These are phyloP conservation scores for Planococcus citri DNA, from an alignment of 1,140 invertebrate species.

Conservation along the genomic window DNA sequence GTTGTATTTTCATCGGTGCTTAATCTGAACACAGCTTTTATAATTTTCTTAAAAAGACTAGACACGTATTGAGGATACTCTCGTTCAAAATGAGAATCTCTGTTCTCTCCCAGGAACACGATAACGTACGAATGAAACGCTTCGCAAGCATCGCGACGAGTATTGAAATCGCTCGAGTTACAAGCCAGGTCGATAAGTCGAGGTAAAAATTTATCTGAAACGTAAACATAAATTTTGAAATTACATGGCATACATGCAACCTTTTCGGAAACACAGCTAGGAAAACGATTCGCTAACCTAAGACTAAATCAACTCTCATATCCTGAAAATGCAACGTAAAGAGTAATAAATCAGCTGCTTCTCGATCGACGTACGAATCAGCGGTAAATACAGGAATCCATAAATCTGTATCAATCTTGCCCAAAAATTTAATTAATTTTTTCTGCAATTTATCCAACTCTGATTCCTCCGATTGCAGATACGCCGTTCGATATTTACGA, in stretches of 20 bases:
- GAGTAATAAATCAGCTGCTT: neutral
- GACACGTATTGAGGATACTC: neutral
- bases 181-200: neutral
- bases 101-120: neutral
- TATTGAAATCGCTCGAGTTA: slow-evolving; percentile 9
- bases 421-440: neutral
- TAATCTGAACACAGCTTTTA: neutral
- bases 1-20: neutral
- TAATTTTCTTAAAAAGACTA: neutral
- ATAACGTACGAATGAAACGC: neutral
- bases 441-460: neutral
- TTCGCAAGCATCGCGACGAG: neutral
- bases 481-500: neutral
- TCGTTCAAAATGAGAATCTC: neutral
- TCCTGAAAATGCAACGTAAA: neutral
- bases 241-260: neutral
- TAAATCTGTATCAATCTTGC: neutral
- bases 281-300: too few relatives aligned
- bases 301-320: neutral
- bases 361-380: neutral
- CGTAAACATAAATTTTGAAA: neutral
- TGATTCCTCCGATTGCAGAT: neutral
- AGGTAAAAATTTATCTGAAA: slow-evolving; percentile 15
- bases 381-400: neutral
- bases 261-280: neutral